These are phyloP conservation scores for Pachyuromys duprasi DNA, from an alignment of 2,797 vertebrate genomes.

Conservation along the genomic window DNA sequence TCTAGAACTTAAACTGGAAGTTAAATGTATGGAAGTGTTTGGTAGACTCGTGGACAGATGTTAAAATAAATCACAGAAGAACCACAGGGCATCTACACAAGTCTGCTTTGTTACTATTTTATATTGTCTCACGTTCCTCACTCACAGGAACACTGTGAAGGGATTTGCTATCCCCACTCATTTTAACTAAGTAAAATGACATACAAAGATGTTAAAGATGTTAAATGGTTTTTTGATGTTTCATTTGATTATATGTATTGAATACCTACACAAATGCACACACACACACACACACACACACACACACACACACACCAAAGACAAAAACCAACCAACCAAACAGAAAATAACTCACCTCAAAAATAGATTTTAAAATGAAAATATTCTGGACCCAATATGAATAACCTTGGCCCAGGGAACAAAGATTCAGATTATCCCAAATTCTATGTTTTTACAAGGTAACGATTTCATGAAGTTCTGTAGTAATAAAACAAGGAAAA, in stretches of 20 bases:
- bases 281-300: background rate
- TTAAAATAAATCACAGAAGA: background rate
- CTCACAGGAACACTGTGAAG: background rate
- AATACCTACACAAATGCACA: background rate
- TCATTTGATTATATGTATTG: background rate
- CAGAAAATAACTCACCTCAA: background rate
- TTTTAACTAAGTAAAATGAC: background rate
- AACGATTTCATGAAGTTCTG: background rate
- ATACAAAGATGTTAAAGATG: background rate
- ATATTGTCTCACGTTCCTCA: background rate
- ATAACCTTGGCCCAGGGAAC: background rate
- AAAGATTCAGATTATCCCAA: background rate
- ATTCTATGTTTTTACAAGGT: background rate
- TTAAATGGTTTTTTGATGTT: background rate
- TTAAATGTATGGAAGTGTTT: background rate
- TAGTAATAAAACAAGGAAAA: background rate
- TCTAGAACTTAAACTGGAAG: background rate
- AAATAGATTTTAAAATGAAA: background rate
- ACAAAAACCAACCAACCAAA: background rate
- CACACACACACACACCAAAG: background rate
- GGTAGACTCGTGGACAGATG: background rate
- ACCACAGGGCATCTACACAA: background rate
- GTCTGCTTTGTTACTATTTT: background rate
- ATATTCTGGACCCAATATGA: background rate
- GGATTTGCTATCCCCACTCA: background rate